Percentiles rank a stretch among this genome's conserved stretches.
Conservation (phyloP, 2,888 invertebrate genomes). For the Lepeophtheirus nordmannii region DNA sequence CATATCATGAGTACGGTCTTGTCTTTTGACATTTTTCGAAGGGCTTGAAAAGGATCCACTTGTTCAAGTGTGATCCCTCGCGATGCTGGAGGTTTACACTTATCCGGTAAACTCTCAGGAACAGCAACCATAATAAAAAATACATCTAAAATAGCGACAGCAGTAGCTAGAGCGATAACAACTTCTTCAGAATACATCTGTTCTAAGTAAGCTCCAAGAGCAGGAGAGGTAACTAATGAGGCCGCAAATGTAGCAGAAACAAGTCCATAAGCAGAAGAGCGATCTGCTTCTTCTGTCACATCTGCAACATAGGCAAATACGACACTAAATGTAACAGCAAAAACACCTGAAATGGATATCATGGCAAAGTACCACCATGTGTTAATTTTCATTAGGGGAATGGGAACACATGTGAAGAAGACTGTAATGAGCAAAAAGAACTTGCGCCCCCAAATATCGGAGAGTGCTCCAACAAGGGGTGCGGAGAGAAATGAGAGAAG, state of each 20-base stretch:
- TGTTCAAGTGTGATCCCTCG: slow-evolving; percentile 70
- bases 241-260: slow-evolving; percentile 98
- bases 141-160: slow-evolving; percentile 83
- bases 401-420: slow-evolving; percentile 95
- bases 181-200: neutral
- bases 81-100: slow-evolving; percentile 34
- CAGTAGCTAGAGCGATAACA: slow-evolving; percentile 86
- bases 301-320: slow-evolving; percentile 99
- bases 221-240: slow-evolving; percentile 94
- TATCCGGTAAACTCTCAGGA: slow-evolving; percentile 93
- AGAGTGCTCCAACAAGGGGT: slow-evolving; percentile 88
- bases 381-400: slow-evolving; percentile 95
- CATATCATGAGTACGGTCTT: slow-evolving; percentile 90
- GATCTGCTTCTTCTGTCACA: slow-evolving; percentile 88
- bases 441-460: slow-evolving; percentile 96
- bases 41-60: slow-evolving; percentile 90
- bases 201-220: slow-evolving; percentile 56
- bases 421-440: slow-evolving; percentile 93
- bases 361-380: slow-evolving; percentile 99
- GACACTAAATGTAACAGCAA: slow-evolving; percentile 97
- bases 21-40: slow-evolving; percentile 80
- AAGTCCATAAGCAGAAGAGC: slow-evolving; percentile 85
- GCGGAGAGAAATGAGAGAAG: slow-evolving; percentile 93
- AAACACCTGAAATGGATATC: slow-evolving; percentile 95
- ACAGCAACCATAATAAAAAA: slow-evolving; percentile 95